Percentiles rank a stretch among this genome's conserved stretches.
phyloP scores from a whole-genome alignment of 2,113 vertebrate genomes.

The Clarias magur region DNA sequence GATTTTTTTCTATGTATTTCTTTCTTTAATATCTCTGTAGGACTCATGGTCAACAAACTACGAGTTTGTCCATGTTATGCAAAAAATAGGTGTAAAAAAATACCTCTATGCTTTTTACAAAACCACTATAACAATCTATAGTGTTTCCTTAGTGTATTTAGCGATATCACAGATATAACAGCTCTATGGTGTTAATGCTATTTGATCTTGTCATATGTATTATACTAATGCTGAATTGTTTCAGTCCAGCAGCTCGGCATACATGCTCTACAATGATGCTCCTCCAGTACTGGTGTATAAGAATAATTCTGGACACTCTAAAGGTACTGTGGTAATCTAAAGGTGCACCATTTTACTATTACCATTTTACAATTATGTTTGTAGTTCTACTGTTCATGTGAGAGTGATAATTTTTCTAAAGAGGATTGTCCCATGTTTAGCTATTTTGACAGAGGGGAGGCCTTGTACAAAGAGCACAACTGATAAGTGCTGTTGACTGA shows the following conservation, averaged over 20 bases:
- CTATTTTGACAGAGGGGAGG: slow-evolving; percentile 34
- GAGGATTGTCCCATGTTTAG: slow-evolving; percentile 26
- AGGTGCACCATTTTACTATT: not conserved
- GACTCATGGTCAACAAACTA: no score
- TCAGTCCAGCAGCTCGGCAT: slow-evolving; percentile 74
- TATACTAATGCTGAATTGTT: slow-evolving; percentile 31
- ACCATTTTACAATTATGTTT: not conserved
- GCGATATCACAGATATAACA: not conserved
- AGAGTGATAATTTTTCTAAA: not conserved
- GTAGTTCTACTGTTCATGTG: not conserved
- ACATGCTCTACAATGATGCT: slow-evolving; percentile 87
- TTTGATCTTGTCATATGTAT: not conserved
- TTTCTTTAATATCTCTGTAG: no score
- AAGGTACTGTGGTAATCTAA: slow-evolving; percentile 86
- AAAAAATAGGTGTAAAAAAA: no score
- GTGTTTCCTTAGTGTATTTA: not conserved
- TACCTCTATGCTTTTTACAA: not conserved
- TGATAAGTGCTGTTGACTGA: slow-evolving; percentile 62
- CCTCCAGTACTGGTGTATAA: slow-evolving; percentile 70
- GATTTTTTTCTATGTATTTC: no score
- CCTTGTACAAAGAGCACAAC: slow-evolving; percentile 60
- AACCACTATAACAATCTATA: not conserved
- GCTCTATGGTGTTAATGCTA: not conserved
- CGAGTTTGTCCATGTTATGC: no score
- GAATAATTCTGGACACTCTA: slow-evolving; percentile 80